Base-by-base conservation (phyloP, 2,113 vertebrate genomes). In the Sylvia atricapilla region DNA sequence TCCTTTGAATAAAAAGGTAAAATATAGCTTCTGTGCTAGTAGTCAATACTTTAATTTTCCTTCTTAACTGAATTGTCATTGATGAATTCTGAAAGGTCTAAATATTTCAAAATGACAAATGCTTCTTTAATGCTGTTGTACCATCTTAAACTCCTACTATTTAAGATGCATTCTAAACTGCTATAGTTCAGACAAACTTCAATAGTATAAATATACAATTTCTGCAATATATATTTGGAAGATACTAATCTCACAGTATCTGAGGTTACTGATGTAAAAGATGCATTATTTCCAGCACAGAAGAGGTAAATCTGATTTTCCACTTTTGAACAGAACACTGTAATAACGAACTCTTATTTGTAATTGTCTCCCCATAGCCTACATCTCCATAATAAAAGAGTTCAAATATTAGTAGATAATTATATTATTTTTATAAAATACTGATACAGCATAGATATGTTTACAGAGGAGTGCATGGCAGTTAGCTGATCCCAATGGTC, bases 11-110 rank as follows among this genome's bases (percentile, higher is more conserved):
- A 89, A 76, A 95, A 95, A 88, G 68, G 58, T 76, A 83, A 95
- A 94, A 90, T 75, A 70, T 23, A 92, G 28, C 35, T 47, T 86
- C 72, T 55, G 27, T 60, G 27, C 17, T 70, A 80, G 39, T 5
- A 93, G 87, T 90, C 93, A 95, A 86, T 94, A 90, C 17, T 78
- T 84, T 73, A 69, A 89, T 94, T 96, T 90, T 88, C 50, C 78
- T 28, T 55, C 47, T 91, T 93, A 91, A 87, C 50, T 77, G 59
- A 67, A 60, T 35, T 74, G 75, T 83, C 82, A 89, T 70, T 77
- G 78, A 83, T 90, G 78, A 93, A 86, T 91, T 83, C 75, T 67
- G 75, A 80, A 83, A 63, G 35, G 52, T 85, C 55, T 69, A 79
- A 77, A 58, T 64, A 60, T 87, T 87, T 79, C 75, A 21, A 93